These are phyloP conservation scores for Hippocampus comes DNA, from an alignment of 2,113 vertebrate genomes.

Conservation along the genomic window DNA sequence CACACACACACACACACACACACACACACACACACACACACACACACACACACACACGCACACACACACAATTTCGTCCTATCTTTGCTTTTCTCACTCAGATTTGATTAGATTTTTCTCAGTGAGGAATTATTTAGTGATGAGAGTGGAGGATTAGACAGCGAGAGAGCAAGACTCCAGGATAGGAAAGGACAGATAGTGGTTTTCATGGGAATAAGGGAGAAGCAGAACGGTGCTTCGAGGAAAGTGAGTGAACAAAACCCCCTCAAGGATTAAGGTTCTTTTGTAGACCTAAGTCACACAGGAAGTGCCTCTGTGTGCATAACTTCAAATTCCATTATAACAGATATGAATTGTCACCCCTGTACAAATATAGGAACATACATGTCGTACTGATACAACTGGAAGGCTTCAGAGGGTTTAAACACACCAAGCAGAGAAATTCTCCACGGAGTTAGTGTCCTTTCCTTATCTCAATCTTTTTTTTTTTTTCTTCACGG, in stretches of 20 bases:
- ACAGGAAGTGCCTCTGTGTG: conserved; percentile 27
- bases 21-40: conserved; percentile 8
- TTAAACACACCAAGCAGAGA: conserved; percentile 13
- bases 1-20: not conserved
- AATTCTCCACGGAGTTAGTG: not conserved
- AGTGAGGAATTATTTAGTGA: conserved; percentile 66
- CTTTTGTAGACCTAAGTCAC: conserved; percentile 29
- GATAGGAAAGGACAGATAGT: conserved; percentile 49
- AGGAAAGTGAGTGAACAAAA: conserved; percentile 46
- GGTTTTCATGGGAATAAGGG: conserved; percentile 38
- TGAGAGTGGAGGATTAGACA: conserved; percentile 44
- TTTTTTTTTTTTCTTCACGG: not conserved
- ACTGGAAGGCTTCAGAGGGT: not conserved
- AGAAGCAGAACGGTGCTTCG: conserved; percentile 51
- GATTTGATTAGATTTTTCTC: conserved; percentile 65
- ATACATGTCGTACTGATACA: conserved; percentile 8
- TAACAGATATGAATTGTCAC: not conserved
- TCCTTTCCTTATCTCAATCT: not conserved
- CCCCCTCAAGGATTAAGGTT: conserved; percentile 45
- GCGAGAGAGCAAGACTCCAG: conserved; percentile 45
- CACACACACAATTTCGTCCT: not conserved
- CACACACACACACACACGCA: not conserved
- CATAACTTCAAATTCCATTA: conserved; percentile 19
- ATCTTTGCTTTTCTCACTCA: conserved; percentile 32
- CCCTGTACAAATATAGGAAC: conserved; percentile 11